These are phyloP conservation scores for Chloroceryle amazona DNA, from an alignment of 2,797 vertebrate genomes.

Conservation along the genomic window DNA sequence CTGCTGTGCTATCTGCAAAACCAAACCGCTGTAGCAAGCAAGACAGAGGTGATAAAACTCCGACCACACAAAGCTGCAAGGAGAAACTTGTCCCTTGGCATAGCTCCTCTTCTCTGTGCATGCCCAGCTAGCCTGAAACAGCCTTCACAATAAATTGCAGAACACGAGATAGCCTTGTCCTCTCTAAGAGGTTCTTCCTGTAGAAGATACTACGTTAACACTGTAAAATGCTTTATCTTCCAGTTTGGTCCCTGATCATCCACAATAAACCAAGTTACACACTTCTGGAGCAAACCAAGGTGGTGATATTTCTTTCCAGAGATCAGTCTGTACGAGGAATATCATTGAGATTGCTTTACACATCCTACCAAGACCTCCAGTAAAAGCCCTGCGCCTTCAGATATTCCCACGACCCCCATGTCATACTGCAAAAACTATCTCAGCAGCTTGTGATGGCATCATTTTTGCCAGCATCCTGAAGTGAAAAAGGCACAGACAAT, in stretches of 20 bases:
- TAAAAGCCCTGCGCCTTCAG: background rate
- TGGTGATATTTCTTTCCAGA: background rate
- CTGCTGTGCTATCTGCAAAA: background rate
- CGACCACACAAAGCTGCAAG: background rate
- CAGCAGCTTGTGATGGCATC: background rate
- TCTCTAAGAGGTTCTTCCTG: background rate
- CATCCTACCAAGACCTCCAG: background rate
- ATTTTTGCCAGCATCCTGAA: background rate
- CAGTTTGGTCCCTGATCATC: background rate
- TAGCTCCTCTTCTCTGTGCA: background rate
- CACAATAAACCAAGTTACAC: background rate
- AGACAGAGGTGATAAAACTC: background rate
- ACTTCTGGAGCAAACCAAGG: background rate
- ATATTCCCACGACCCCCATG: background rate
- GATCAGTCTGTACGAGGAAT: background rate
- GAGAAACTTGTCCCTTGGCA: background rate
- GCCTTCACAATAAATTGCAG: background rate
- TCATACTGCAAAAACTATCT: too few species aligned
- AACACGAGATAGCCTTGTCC: accelerated
- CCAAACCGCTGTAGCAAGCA: background rate
- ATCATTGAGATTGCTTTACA: background rate
- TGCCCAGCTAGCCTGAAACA: background rate
- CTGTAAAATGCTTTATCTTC: background rate
- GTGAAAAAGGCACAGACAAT: background rate
- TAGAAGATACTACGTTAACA: background rate